Base-by-base conservation (phyloP, 2,888 invertebrate genomes). In the Aethes cnicana region DNA sequence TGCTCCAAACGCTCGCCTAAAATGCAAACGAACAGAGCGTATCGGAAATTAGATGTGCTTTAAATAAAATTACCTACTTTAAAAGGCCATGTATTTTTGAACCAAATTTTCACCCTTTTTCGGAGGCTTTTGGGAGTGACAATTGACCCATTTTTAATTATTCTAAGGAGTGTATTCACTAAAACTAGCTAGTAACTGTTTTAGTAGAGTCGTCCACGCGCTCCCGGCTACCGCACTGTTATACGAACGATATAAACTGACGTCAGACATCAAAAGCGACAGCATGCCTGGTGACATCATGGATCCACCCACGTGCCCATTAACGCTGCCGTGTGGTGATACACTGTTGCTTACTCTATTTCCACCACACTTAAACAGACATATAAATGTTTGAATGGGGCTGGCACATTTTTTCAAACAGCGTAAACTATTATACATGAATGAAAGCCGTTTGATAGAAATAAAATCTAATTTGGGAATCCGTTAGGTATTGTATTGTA, bases 181-280 rank as follows among this genome's bases (percentile, higher is more conserved):
- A 17, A 16, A 5, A 11, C 8, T 32, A 12, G n/a, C n/a, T 28
- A 12, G 28, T 28, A n/a, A n/a, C 14, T 9, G 2, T 7, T 3
- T 11, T 28, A 28, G 17, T n/a, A 16, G 14, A 1, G n/a, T 32
- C 1, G 9, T 36, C n/a, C 11, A n/a, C n/a, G 25, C 43, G 43
- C 49, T 43, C 43, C 49, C 33, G 17, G n/a, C 14, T 14, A 14
- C 39, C 23, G 39, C 9, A 6, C 28, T 11, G n/a, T 17, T 39
- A 39, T 1, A 9, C 35, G 25, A 8, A 14, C 9, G 42, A 35
- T 23, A 41, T 48, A 42, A 42, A 43, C 57, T 84, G 75, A 84
- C 80, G 84, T 84, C 76, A 83, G 64, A 79, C 81, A 77, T 66
- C 72, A 69, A 70, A 74, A 75, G 62, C 58, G 53, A 44, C 56